Base-by-base conservation (phyloP, 37 sponge, comb jelly and placozoan genomes). In the Theonella swinhoei region DNA sequence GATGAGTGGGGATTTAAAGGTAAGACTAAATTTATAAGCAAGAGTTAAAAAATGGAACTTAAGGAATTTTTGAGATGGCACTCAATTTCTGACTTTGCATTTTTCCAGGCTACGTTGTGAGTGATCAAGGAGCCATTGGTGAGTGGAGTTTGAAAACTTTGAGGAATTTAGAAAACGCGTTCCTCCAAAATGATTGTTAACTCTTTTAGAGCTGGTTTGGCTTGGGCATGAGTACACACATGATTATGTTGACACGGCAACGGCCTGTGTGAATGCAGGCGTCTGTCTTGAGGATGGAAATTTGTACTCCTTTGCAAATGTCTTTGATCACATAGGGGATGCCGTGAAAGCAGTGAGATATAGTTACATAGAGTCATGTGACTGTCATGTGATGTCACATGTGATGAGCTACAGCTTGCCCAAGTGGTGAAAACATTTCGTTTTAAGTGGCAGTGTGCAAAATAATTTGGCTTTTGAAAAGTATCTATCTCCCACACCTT, bases 91-190 rank as follows among this genome's bases (percentile, higher is more conserved):
- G n/a, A n/a, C 33, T 68, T 39, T 70, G 9, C 22, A 20, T 30
- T 68, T 70, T 41, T 66, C 29, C 64, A 80, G 90, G 90, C 23
- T 89, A 89, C 43, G 85, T 89, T 47, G 80, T 89, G 65, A 89
- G 90, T 74, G 90, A 89, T 40, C 85, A 84, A 66, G 90, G 85
- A 68, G 90, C 90, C 20, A 63, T 89, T 8, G 90, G 85, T 85
- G 54, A 66, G 76, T 73, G 42, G n/a, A n/a, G n/a, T n/a, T n/a
- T n/a, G n/a, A n/a, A n/a, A n/a, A n/a, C n/a, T n/a, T n/a, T n/a
- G n/a, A n/a, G n/a, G n/a, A n/a, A n/a, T n/a, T n/a, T n/a, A n/a
- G n/a, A n/a, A n/a, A n/a, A n/a, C n/a, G n/a, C n/a, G 7, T 17
- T 47, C 7, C 7, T 66, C 19, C 19, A 19, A 23, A 66, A 9